phyloP scores from a whole-genome alignment of 2,888 invertebrate genomes.

The Arctia plantaginis region DNA sequence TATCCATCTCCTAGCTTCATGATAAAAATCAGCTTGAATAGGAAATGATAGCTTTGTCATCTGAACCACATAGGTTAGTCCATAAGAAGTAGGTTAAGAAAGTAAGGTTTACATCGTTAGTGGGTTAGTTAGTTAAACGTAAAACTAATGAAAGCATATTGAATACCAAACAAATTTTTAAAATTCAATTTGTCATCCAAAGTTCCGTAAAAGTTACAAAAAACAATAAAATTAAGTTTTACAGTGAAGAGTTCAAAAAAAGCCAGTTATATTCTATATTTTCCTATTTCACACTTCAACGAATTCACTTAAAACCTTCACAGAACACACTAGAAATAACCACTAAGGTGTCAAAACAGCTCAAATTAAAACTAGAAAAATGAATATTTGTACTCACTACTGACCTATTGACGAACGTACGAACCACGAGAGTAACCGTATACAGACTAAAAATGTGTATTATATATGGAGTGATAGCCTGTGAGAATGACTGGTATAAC shows the following conservation, averaged over 20 bases:
- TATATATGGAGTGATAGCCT: constrained; percentile 60
- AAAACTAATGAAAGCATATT: not conserved
- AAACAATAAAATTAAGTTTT: not conserved
- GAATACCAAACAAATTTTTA: not conserved
- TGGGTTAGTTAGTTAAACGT: not conserved
- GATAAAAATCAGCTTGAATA: too few relatives aligned
- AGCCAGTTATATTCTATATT: not conserved
- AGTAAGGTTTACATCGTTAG: not conserved
- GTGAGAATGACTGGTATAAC: constrained; percentile 60
- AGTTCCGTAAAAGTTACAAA: too few relatives aligned
- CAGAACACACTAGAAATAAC: not conserved
- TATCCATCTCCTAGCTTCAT: too few relatives aligned
- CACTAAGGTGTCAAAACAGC: not conserved
- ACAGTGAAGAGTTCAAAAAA: not conserved
- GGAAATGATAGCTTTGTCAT: too few relatives aligned
- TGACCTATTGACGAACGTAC: constrained; percentile 32
- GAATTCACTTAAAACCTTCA: not conserved
- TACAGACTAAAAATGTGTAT: constrained; percentile 35
- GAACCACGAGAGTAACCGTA: constrained; percentile 28
- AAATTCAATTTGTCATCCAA: not conserved
- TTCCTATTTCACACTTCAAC: not conserved
- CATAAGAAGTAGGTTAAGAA: not conserved
- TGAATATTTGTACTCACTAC: constrained; percentile 34
- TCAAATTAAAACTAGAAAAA: constrained; percentile 15
- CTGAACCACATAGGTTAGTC: too few relatives aligned